Conservation (phyloP, 1,140 invertebrate species). For the Doryteuthis pealeii region DNA sequence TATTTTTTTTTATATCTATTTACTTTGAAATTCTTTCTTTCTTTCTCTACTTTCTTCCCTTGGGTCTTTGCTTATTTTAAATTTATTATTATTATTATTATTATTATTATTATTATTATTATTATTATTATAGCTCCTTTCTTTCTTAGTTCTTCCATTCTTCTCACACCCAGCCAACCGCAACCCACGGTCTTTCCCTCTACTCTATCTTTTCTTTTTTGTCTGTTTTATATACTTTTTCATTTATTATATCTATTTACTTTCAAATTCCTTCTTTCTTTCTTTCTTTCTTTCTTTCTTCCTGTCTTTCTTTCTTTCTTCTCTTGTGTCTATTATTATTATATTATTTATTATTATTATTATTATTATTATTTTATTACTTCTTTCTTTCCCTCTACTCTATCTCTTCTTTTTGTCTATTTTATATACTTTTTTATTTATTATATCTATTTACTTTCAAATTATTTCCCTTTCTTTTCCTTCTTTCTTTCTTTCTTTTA, state of each 20-base stretch:
- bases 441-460: not conserved
- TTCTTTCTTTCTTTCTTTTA: not conserved
- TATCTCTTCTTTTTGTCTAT: not conserved
- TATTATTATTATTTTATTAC: not conserved
- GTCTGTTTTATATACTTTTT: too few relatives aligned
- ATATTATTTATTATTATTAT: not conserved
- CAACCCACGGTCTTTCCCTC: not conserved
- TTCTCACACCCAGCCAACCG: not conserved
- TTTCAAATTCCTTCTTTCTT: too few relatives aligned
- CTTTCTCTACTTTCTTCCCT: not conserved
- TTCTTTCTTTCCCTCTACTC: not conserved
- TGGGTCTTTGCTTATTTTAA: not conserved
- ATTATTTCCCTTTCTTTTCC: not conserved
- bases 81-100: conserved; percentile 1
- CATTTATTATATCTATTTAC: too few relatives aligned
- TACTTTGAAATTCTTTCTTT: too few relatives aligned
- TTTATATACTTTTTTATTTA: not conserved
- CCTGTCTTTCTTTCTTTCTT: too few relatives aligned
- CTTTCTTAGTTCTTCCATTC: not conserved
- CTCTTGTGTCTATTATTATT: too few relatives aligned
- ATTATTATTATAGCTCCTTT: not conserved
- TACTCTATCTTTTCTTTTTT: too few relatives aligned
- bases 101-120: not conserved
- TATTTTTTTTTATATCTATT: too few relatives aligned
- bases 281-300: too few relatives aligned